A percentile compares a stretch with the other conserved stretches of the same genome.
phyloP scores from a whole-genome alignment of 2,888 invertebrate species.

The Heteromyza rotundicornis region DNA sequence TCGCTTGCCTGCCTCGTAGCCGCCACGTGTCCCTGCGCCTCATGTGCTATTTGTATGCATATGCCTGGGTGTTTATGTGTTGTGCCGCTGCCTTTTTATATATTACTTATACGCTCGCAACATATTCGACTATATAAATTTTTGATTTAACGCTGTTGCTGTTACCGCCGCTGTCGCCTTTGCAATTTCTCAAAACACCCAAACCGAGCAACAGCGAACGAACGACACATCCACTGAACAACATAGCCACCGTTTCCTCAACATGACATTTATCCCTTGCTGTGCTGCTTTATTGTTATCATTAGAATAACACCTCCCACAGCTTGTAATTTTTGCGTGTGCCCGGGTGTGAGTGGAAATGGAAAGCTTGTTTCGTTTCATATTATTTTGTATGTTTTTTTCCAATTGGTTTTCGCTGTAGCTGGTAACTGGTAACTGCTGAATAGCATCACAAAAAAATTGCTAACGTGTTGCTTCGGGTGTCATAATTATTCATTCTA shows the following conservation, averaged over 20 bases:
- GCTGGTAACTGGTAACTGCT: neutral
- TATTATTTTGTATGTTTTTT: neutral
- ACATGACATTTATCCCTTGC: constrained; percentile 45
- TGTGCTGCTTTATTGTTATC: constrained; percentile 51
- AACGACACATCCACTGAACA: constrained; percentile 19
- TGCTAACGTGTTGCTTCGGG: constrained; percentile 17
- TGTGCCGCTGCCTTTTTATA: constrained; percentile 34
- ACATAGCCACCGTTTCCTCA: constrained; percentile 24
- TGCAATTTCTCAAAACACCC: constrained; percentile 43
- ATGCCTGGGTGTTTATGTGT: constrained; percentile 36
- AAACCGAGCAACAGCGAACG: too few species aligned
- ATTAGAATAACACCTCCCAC: constrained; percentile 47
- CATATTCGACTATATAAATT: constrained; percentile 45
- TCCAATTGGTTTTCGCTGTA: too few species aligned
- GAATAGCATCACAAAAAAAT: neutral
- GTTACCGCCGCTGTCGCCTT: constrained; percentile 34
- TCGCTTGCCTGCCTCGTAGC: neutral
- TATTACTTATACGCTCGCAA: constrained; percentile 1
- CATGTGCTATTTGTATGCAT: neutral
- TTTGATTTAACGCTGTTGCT: constrained; percentile 47
- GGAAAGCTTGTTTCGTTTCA: neutral
- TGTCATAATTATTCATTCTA: constrained; percentile 18
- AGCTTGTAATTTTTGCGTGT: neutral
- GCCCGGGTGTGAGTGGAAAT: neutral
- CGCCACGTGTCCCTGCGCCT: neutral